A percentile compares a stretch with the other conserved stretches of the same genome.
phyloP scores from a whole-genome alignment of 1,140 invertebrate genomes.

The Eupristina koningsbergeri region DNA sequence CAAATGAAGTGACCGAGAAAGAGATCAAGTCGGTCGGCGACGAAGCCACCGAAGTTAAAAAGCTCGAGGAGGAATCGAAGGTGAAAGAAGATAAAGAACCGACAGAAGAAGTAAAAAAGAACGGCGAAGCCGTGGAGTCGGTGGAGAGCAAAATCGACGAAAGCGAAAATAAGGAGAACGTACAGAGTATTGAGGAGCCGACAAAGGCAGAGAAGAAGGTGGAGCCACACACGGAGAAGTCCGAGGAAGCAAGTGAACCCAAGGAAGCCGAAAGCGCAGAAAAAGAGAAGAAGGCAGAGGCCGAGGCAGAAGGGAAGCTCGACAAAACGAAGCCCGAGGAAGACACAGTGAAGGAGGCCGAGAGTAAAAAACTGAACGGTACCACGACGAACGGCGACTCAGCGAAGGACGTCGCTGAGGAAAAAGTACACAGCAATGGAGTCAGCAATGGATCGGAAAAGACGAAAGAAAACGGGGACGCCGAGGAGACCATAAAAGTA shows the following conservation, averaged over 20 bases:
- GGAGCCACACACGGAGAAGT: conserved; percentile 36
- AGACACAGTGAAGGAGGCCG: conserved; percentile 17
- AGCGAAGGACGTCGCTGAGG: conserved; percentile 17
- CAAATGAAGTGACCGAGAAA: conserved; percentile 18
- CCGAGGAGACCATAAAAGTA: conserved; percentile 66
- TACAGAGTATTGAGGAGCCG: conserved; percentile 43
- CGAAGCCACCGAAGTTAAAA: conserved; percentile 14
- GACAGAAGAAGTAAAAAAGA: conserved; percentile 50
- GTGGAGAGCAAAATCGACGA: conserved; percentile 52
- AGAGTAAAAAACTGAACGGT: conserved; percentile 60
- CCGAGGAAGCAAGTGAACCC: conserved; percentile 42
- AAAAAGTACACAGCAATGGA: conserved; percentile 35
- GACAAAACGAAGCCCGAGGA: conserved; percentile 18
- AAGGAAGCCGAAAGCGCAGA: conserved; percentile 33
- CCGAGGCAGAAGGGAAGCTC: conserved; percentile 1
- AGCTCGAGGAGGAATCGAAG: conserved; percentile 7
- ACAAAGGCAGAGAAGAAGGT: conserved; percentile 46
- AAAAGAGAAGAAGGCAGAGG: conserved; percentile 45
- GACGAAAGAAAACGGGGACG: conserved; percentile 56
- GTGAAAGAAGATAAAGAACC: conserved; percentile 47
- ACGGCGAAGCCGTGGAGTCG: conserved; percentile 33
- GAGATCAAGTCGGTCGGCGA: background rate
- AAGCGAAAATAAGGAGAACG: conserved; percentile 48
- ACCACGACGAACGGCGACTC: conserved; percentile 60
- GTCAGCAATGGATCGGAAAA: conserved; percentile 48